Evolutionary conservation across 2,113 vertebrate genomes (phyloP).

Genomic region (Toxotes chatareus): DNA sequence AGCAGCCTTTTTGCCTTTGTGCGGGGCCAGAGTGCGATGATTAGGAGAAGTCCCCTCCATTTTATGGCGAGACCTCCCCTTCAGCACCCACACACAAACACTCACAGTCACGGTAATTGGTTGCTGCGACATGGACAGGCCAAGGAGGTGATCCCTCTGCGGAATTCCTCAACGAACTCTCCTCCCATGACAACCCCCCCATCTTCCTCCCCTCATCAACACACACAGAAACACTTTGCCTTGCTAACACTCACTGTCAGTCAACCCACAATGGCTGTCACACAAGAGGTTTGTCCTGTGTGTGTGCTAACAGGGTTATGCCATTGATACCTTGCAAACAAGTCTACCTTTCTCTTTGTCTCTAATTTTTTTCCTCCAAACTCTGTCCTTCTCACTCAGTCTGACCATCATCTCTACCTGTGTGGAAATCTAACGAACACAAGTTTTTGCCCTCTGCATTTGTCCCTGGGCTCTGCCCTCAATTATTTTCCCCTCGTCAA

Average conservation of each 20-base stretch:
- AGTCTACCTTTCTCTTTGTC: conserved; percentile 30
- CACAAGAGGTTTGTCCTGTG: conserved; percentile 56
- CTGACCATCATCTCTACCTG: conserved; percentile 29
- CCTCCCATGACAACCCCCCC: conserved; percentile 60
- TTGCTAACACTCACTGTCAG: conserved; percentile 77
- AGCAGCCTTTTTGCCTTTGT: conserved; percentile 80
- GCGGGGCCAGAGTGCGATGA: conserved; percentile 77
- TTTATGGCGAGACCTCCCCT: conserved; percentile 70
- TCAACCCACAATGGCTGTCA: conserved; percentile 81
- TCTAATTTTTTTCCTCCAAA: not conserved
- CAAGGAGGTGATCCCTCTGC: conserved; percentile 77
- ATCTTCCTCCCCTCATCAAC: conserved; percentile 5
- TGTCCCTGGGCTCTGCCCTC: conserved; percentile 47
- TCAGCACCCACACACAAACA: conserved; percentile 46
- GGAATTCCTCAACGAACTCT: conserved; percentile 75
- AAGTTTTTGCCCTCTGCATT: conserved; percentile 56
- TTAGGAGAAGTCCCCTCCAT: conserved; percentile 80
- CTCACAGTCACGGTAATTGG: conserved; percentile 77
- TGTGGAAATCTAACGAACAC: conserved; percentile 52
- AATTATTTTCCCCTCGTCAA: conserved; percentile 58
- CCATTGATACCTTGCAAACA: conserved; percentile 46
- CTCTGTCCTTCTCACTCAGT: not conserved
- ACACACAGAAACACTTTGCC: conserved; percentile 51
- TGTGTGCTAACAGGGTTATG: conserved; percentile 62
- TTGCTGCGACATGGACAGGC: conserved; percentile 73